Percentiles rank a stretch among this genome's conserved stretches.
phyloP scores from a whole-genome alignment of 2,888 invertebrate genomes.

The Orthosia cruda region DNA sequence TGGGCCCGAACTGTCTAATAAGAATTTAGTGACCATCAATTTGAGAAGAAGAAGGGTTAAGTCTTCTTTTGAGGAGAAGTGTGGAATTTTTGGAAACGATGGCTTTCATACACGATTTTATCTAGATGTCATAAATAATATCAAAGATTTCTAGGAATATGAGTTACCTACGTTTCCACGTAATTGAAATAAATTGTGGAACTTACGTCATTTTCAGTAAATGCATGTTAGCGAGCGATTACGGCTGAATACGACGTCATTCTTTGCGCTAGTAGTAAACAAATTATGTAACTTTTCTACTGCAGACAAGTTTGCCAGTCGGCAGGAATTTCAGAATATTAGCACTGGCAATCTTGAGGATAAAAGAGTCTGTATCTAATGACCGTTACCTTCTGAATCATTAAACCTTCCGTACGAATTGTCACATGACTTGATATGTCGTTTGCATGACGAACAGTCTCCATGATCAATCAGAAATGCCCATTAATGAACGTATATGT shows the following conservation, averaged over 20 bases:
- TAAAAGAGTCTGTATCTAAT: background rate
- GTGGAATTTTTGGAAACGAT: too few relatives aligned
- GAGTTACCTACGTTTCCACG: too few relatives aligned
- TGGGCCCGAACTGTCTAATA: too few relatives aligned
- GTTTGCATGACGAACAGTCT: background rate
- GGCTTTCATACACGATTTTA: too few relatives aligned
- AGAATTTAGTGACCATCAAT: too few relatives aligned
- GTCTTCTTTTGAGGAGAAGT: too few relatives aligned
- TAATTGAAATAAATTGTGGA: background rate
- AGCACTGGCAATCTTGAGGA: background rate
- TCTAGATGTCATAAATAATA: too few relatives aligned
- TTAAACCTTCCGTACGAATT: background rate
- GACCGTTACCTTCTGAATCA: background rate
- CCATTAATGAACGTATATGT: background rate
- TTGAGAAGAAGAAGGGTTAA: too few relatives aligned
- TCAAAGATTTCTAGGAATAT: too few relatives aligned
- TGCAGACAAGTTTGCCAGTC: too few relatives aligned
- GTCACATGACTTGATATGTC: background rate
- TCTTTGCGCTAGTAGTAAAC: background rate
- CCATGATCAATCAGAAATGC: background rate
- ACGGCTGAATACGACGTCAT: background rate
- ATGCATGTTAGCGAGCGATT: constrained; percentile 1
- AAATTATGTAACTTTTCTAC: background rate
- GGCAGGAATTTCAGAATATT: too few relatives aligned
- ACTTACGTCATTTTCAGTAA: background rate